phyloP scores from a whole-genome alignment of 1,140 invertebrate genomes.

The Conus ventricosus region DNA sequence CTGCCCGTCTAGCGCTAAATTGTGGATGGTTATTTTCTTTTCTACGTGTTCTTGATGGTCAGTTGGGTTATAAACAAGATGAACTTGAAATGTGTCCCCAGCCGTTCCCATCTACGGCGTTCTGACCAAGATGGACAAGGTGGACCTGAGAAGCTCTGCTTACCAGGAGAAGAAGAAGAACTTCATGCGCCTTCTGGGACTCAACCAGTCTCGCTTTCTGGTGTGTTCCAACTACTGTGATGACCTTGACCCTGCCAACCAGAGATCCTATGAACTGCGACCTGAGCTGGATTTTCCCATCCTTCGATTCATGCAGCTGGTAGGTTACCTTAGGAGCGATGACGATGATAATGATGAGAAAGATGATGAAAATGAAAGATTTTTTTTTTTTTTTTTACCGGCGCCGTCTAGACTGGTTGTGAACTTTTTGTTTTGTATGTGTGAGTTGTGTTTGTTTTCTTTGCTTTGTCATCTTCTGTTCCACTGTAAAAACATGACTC shows the following conservation, averaged over 20 bases:
- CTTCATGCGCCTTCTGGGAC: constrained; percentile 23
- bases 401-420: too few relatives aligned
- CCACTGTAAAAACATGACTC: too few relatives aligned
- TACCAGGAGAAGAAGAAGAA: background rate
- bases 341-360: background rate
- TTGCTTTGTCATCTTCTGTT: too few relatives aligned
- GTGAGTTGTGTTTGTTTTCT: too few relatives aligned
- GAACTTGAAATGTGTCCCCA: background rate
- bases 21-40: too few relatives aligned
- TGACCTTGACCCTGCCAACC: background rate
- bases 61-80: too few relatives aligned
- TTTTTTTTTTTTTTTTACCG: too few relatives aligned
- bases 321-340: background rate
- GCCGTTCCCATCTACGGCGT: constrained; percentile 35
- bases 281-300: constrained; percentile 29
- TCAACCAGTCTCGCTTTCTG: constrained; percentile 26
- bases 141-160: constrained; percentile 2
- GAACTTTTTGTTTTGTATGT: too few relatives aligned
- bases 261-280: background rate
- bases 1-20: too few relatives aligned
- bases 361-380: too few relatives aligned
- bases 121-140: constrained; percentile 32
- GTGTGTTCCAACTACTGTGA: constrained; percentile 41
- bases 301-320: constrained; percentile 19
- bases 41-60: too few relatives aligned